Conservation (phyloP, 2,888 invertebrate species). For the Caenorhabditis doughertyi region DNA sequence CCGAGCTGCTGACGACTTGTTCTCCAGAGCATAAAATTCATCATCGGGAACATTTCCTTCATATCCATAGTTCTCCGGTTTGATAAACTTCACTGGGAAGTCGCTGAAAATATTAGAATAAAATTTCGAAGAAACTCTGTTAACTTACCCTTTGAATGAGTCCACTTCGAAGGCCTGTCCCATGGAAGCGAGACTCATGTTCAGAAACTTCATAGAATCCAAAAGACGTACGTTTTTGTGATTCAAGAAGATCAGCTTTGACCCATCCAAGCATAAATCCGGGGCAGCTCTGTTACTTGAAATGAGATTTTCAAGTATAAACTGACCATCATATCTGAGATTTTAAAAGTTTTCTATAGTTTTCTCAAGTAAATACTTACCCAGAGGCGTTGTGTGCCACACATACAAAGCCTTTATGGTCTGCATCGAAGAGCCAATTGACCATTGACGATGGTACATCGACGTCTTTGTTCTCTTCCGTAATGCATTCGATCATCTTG, state of each 20-base stretch:
- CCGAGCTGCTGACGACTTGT: no score
- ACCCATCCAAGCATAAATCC: background rate
- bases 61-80: no score
- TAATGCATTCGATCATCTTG: conserved; percentile 1
- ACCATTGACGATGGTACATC: background rate
- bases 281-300: conserved; percentile 10
- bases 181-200: background rate
- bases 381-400: conserved; percentile 18
- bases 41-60: no score
- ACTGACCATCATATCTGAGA: conserved; percentile 30
- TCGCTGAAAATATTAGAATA: no score
- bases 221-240: background rate
- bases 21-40: no score
- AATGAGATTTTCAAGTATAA: conserved; percentile 7
- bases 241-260: conserved; percentile 2
- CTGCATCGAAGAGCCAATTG: background rate
- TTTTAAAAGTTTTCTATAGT: background rate
- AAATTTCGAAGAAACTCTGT: no score
- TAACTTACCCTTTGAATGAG: conserved; percentile 3
- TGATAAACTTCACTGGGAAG: no score
- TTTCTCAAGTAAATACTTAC: background rate
- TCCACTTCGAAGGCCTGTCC: conserved; percentile 14
- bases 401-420: background rate
- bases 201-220: conserved; percentile 9
- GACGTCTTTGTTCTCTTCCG: background rate